phyloP scores from a whole-genome alignment of 2,797 vertebrate genomes.

The Chrosomus eos region DNA sequence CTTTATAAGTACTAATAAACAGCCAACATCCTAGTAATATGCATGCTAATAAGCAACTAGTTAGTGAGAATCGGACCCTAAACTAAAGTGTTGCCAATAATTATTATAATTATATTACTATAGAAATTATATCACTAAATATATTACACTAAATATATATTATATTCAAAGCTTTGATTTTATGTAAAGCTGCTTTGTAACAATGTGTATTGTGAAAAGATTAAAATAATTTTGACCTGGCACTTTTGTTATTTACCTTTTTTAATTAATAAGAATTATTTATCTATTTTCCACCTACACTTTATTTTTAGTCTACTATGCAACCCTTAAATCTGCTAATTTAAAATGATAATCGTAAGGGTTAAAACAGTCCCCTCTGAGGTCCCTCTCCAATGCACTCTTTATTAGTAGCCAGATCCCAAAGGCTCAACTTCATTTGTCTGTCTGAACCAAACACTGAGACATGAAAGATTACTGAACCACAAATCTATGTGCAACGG shows the following conservation, averaged over 20 bases:
- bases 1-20: no score
- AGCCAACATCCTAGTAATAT: no score
- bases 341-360: neutral
- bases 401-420: constrained; percentile 14
- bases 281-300: neutral
- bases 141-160: no score
- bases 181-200: neutral
- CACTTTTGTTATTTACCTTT: neutral
- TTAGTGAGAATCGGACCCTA: no score
- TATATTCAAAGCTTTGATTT: neutral
- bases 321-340: neutral
- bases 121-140: neutral
- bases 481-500: constrained; percentile 47
- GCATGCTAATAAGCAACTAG: no score
- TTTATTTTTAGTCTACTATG: neutral
- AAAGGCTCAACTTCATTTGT: constrained; percentile 28
- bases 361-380: constrained; percentile 5
- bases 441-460: constrained; percentile 31
- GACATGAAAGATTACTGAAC: constrained; percentile 51
- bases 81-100: no score
- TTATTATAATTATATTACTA: neutral
- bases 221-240: neutral
- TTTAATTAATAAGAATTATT: neutral
- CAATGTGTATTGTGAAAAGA: neutral
- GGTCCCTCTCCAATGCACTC: neutral